phyloP scores from a whole-genome alignment of 1,140 invertebrate genomes.

The Plutomurus gul region DNA sequence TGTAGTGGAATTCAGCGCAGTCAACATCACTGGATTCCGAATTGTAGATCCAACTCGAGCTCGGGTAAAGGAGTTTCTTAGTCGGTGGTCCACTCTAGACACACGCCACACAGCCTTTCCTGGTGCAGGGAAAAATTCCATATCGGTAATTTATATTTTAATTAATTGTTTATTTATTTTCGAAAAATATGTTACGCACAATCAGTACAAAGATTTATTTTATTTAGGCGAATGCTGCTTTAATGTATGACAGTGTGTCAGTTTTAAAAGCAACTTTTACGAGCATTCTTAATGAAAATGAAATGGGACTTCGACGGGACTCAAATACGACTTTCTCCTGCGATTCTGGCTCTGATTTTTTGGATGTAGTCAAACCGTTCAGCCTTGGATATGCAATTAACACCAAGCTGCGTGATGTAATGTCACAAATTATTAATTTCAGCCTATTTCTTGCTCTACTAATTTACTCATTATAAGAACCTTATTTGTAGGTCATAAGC shows the following conservation, averaged over 20 bases:
- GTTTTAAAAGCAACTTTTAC: constrained; percentile 87
- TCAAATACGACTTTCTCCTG: neutral
- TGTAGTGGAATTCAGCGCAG: constrained; percentile 56
- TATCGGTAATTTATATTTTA: constrained; percentile 25
- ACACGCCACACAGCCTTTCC: constrained; percentile 37
- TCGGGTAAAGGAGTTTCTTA: constrained; percentile 68
- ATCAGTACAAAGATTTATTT: neutral
- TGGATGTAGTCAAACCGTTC: constrained; percentile 69
- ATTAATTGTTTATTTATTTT: no score
- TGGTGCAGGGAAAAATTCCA: constrained; percentile 51
- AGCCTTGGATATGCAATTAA: constrained; percentile 87
- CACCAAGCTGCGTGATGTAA: constrained; percentile 72
- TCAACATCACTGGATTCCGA: constrained; percentile 94
- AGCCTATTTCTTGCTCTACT: no score
- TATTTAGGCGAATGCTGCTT: constrained; percentile 61
- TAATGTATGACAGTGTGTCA: constrained; percentile 91
- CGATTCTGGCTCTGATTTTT: constrained; percentile 53
- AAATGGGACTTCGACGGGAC: neutral
- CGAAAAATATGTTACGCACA: neutral
- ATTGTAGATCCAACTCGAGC: constrained; percentile 78
- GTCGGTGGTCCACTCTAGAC: constrained; percentile 40
- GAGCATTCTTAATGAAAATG: constrained; percentile 72
- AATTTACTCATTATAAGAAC: no score
- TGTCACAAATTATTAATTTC: no score
- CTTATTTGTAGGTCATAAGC: no score